These are phyloP conservation scores for Ploceus nigricollis DNA, from an alignment of 2,113 vertebrate genomes.

Conservation along the genomic window DNA sequence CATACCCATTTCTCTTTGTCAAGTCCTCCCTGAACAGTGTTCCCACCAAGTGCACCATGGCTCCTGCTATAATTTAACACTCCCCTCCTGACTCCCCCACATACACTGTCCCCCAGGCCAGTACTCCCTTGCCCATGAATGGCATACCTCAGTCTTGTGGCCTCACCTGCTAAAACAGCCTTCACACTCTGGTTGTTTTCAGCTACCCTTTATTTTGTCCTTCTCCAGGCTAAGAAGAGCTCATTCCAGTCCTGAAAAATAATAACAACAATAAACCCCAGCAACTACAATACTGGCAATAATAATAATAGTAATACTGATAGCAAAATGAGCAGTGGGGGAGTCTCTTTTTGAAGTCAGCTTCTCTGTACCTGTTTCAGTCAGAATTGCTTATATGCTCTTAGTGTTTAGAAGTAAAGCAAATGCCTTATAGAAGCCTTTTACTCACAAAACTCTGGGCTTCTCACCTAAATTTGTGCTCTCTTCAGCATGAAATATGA, in stretches of 20 bases:
- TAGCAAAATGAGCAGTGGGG: neutral
- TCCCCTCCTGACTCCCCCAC: neutral
- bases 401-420: neutral
- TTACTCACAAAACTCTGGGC: neutral
- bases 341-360: neutral
- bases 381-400: neutral
- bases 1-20: neutral
- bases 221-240: neutral
- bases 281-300: neutral
- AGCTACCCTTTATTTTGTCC: neutral
- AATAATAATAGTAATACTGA: neutral
- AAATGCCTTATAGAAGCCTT: neutral
- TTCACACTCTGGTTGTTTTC: neutral
- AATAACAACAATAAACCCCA: neutral
- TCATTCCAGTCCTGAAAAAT: neutral
- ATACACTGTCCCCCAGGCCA: accelerated
- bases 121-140: accelerated
- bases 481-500: neutral
- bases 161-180: too few relatives aligned
- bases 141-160: too few relatives aligned
- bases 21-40: neutral
- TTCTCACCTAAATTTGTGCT: neutral
- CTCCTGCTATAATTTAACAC: neutral
- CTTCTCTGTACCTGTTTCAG: neutral
- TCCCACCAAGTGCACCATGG: neutral